phyloP scores from a whole-genome alignment of 2,797 vertebrate genomes.

The Xiphophorus birchmanni region DNA sequence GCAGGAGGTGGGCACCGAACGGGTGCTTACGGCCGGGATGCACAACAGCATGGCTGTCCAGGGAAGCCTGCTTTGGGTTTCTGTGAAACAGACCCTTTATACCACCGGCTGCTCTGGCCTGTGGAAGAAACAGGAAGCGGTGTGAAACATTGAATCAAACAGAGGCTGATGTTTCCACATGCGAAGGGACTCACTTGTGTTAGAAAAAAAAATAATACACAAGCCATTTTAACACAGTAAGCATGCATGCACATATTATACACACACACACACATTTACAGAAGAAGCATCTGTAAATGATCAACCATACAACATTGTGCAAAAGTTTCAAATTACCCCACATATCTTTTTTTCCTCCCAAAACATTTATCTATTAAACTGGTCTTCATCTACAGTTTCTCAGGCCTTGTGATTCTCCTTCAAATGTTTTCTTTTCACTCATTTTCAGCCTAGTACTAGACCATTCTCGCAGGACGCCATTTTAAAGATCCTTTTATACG shows the following conservation, averaged over 20 bases:
- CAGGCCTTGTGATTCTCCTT: not conserved
- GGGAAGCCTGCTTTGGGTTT: slow-evolving; percentile 97
- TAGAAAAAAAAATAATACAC: slow-evolving; percentile 5
- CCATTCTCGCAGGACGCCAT: not conserved
- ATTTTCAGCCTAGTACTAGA: not conserved
- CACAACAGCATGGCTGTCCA: slow-evolving; percentile 99
- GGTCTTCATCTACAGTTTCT: not conserved
- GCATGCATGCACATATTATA: slow-evolving; percentile 47
- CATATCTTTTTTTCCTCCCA: not conserved
- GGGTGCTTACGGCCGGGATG: slow-evolving; percentile 90
- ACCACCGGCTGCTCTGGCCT: slow-evolving; percentile 92
- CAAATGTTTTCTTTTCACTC: not conserved
- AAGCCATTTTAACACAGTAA: slow-evolving; percentile 10
- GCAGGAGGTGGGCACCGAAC: slow-evolving; percentile 92
- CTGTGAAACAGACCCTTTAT: slow-evolving; percentile 99
- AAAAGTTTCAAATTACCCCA: not conserved
- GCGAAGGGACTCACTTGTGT: not conserved
- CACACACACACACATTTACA: not conserved
- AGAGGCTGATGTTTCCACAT: not conserved
- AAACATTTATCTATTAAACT: not conserved
- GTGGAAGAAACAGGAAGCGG: slow-evolving; percentile 63
- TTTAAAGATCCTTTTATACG: not conserved
- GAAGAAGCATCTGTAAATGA: slow-evolving; percentile 1
- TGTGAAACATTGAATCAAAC: slow-evolving; percentile 36
- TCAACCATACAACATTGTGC: not conserved